Base-by-base conservation (phyloP, 2,797 vertebrate species). In the Gymnothorax reevesii region DNA sequence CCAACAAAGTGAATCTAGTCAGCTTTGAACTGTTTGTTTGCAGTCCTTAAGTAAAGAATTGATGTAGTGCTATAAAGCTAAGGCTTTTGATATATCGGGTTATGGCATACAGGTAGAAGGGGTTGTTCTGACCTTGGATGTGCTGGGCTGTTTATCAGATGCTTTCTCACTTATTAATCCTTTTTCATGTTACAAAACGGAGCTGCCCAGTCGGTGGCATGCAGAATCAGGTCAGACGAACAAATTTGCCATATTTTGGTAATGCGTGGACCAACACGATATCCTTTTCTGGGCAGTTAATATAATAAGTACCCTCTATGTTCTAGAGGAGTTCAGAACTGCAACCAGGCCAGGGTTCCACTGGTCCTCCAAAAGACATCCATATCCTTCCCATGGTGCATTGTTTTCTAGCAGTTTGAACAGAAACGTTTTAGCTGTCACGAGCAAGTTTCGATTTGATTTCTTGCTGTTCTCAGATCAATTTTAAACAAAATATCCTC, bases 261-360 rank as follows among this genome's bases (percentile, higher is more conserved):
- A 49, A 73, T 9, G 57, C 13, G 42, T 49, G 49, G 80, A 80
- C 55, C 57, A 20, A 12, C 12, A 75, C 17, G 6, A 1, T 27
- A 80, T 49, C 8, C 55, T 83, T 62, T n/a, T 83, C 60, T 86
- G 86, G 33, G 54, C 82, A 83, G 27, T 27, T 27, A 71, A 73
- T 59, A 71, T 25, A n/a, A 27, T 66, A 57, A 57, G 66, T 62
- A 64, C 57, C 82, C 82, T 8, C 20, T 60, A n/a, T 83, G 82
- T 27, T 60, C 52, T 60, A 66, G 12, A 49, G 59, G 60, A 49
- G 15, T 5, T 84, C 42, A 64, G 83, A 60, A 66, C 15, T 12
- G 2, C 6, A 84, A 57, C 57, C 82, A 84, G 59, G 33, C 57
- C 55, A 59, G 52, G 83, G 9, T n/a, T 22, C 59, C 82, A 69